A percentile compares a stretch with the other conserved stretches of the same genome.
Evolutionary conservation across 2,888 invertebrate species (phyloP).

Genomic region (Cryptocheilus praepositus): DNA sequence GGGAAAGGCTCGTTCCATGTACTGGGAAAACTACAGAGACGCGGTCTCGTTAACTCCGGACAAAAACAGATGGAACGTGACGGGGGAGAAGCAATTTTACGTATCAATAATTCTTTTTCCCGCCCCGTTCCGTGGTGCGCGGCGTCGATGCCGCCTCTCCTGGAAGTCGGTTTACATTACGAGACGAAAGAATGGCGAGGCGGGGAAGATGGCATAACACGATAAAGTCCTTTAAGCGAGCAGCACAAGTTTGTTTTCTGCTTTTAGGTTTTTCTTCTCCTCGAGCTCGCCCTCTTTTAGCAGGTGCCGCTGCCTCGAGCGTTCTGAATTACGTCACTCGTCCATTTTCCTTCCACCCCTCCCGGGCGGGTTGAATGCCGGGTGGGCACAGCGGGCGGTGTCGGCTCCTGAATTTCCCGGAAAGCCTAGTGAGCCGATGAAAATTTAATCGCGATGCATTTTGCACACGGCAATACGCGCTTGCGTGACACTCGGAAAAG

Average conservation of each 20-base stretch:
- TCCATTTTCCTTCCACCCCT: too few relatives aligned
- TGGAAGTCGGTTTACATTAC: neutral
- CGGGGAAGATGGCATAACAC: neutral
- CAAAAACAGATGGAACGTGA: neutral
- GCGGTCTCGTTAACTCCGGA: constrained; percentile 6
- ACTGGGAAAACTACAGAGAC: neutral
- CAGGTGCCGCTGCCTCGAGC: too few relatives aligned
- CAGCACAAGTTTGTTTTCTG: neutral
- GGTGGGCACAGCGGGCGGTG: too few relatives aligned
- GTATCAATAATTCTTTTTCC: neutral
- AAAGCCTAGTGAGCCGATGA: too few relatives aligned
- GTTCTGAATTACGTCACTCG: too few relatives aligned
- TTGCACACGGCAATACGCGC: too few relatives aligned
- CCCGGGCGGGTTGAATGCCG: too few relatives aligned
- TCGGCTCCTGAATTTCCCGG: too few relatives aligned
- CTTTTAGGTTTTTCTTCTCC: neutral
- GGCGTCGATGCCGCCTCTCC: neutral
- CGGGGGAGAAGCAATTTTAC: neutral
- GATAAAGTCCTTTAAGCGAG: neutral
- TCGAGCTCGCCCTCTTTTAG: too few relatives aligned
- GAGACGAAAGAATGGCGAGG: neutral
- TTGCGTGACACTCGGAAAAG: too few relatives aligned
- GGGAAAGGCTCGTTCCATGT: constrained; percentile 3
- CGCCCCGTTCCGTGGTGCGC: too few relatives aligned
- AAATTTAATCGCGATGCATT: too few relatives aligned